Evolutionary conservation across 1,140 invertebrate genomes (phyloP).

Genomic region (Pomacea maculata): DNA sequence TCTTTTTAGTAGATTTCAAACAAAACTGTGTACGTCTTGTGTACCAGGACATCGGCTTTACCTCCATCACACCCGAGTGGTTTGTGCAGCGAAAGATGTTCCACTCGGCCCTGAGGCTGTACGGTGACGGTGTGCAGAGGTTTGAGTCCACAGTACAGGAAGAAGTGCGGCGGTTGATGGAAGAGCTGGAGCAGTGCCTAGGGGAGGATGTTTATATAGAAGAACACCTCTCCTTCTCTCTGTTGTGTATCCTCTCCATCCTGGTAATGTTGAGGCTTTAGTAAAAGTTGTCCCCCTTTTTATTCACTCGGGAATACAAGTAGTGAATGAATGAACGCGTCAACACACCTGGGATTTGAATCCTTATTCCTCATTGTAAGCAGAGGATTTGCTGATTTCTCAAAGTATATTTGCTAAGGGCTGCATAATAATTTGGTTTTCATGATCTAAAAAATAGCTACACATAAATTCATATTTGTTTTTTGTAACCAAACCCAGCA

Average conservation of each 20-base stretch:
- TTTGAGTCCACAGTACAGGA: constrained; percentile 24
- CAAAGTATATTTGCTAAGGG: too few relatives aligned
- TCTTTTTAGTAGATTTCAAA: background rate
- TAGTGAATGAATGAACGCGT: too few relatives aligned
- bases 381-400: too few relatives aligned
- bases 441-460: too few relatives aligned
- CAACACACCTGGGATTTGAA: too few relatives aligned
- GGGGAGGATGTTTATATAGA: constrained; percentile 11
- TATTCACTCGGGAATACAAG: too few relatives aligned
- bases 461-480: too few relatives aligned
- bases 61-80: constrained; percentile 6
- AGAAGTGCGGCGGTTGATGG: constrained; percentile 15
- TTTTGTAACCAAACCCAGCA: too few relatives aligned
- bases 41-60: constrained; percentile 15
- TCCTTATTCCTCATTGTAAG: too few relatives aligned
- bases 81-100: constrained; percentile 21
- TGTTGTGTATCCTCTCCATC: constrained; percentile 9
- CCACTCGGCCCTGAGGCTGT: constrained; percentile 16
- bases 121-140: constrained; percentile 24
- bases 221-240: constrained; percentile 10
- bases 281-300: too few relatives aligned
- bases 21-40: background rate
- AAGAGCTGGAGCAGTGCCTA: constrained; percentile 4
- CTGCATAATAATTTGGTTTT: too few relatives aligned
- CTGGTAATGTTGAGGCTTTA: constrained; percentile 1